Conservation (phyloP, 2,113 vertebrate species). For the Sprattus sprattus region DNA sequence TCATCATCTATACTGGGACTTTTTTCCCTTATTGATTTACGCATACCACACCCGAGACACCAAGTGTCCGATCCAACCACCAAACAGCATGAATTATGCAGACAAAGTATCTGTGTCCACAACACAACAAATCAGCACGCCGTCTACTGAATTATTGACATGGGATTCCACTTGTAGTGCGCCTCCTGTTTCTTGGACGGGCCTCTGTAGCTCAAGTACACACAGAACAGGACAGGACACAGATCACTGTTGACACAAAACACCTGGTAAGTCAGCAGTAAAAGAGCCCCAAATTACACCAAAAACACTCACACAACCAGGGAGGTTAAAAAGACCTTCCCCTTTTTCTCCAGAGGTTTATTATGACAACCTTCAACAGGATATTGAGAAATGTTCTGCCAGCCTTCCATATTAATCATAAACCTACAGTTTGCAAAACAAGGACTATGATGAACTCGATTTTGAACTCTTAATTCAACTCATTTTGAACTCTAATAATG, state of each 20-base stretch:
- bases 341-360: background rate
- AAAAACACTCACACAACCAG: background rate
- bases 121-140: slow-evolving; percentile 66
- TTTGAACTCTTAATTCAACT: background rate
- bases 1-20: background rate
- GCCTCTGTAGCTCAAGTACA: slow-evolving; percentile 28
- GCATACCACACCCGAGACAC: slow-evolving; percentile 20
- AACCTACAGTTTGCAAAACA: background rate
- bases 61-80: slow-evolving; percentile 31
- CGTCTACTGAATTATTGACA: slow-evolving; percentile 63
- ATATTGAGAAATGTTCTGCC: background rate
- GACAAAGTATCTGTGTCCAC: slow-evolving; percentile 60
- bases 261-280: slow-evolving; percentile 42
- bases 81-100: slow-evolving; percentile 67
- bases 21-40: background rate
- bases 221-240: background rate
- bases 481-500: background rate
- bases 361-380: background rate
- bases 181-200: slow-evolving; percentile 39
- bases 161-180: slow-evolving; percentile 61
- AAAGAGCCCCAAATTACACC: slow-evolving; percentile 17
- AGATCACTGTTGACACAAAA: slow-evolving; percentile 21
- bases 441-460: background rate
- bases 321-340: background rate
- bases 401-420: background rate